A percentile compares a stretch with the other conserved stretches of the same genome.
Conservation (phyloP, 2,113 vertebrate genomes). For the Gadus macrocephalus region DNA sequence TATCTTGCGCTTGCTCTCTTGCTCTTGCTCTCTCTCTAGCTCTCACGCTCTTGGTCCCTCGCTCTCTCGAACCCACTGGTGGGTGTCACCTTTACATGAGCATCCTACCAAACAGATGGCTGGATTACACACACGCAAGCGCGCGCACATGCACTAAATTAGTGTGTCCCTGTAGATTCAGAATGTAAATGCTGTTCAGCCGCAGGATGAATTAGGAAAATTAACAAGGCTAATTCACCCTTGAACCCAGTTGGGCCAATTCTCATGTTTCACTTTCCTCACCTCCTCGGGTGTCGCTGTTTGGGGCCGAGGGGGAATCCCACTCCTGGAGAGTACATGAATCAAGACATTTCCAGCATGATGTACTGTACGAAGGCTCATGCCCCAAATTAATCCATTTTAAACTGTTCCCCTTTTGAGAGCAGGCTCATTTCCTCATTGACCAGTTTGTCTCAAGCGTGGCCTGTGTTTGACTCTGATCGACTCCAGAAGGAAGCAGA, state of each 20-base stretch:
- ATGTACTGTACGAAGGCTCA: too few species aligned
- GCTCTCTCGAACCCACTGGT: too few species aligned
- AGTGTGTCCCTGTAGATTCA: conserved; percentile 22
- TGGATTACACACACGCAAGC: conserved; percentile 8
- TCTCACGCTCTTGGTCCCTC: too few species aligned
- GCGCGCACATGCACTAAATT: not conserved
- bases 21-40: too few species aligned
- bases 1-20: too few species aligned
- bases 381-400: too few species aligned
- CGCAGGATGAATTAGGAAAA: too few species aligned
- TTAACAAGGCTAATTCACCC: conserved; percentile 10
- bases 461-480: conserved; percentile 29
- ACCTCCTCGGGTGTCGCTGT: conserved; percentile 29
- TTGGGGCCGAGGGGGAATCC: conserved; percentile 17
- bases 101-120: conserved; percentile 13
- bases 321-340: not conserved
- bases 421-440: too few species aligned
- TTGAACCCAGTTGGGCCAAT: conserved; percentile 9
- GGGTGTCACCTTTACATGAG: not conserved
- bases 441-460: too few species aligned
- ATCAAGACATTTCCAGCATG: not conserved
- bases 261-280: conserved; percentile 41
- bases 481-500: conserved; percentile 44
- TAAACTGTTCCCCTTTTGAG: too few species aligned
- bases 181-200: conserved; percentile 11